Percentiles rank a stretch among this genome's conserved stretches.
These are phyloP conservation scores for Pogonus chalceus DNA, from an alignment of 1,140 invertebrate species.

Conservation along the genomic window DNA sequence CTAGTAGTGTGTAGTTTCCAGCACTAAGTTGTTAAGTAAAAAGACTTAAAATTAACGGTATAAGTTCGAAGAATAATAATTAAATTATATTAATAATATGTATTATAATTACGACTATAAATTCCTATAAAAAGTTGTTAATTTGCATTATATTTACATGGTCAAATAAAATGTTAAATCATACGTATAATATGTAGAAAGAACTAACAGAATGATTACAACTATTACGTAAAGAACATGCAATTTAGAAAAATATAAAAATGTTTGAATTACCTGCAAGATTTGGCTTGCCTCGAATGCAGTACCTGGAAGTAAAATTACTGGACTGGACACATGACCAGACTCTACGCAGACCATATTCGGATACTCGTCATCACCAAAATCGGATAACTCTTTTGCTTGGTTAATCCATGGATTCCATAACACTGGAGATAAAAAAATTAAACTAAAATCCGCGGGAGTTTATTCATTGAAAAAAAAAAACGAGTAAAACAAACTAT, in stretches of 20 bases:
- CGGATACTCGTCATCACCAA: conserved; percentile 89
- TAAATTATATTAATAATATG: too few species aligned
- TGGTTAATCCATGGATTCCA: conserved; percentile 96
- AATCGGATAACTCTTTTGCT: conserved; percentile 83
- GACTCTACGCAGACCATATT: conserved; percentile 94
- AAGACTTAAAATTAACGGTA: too few species aligned
- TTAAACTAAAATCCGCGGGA: background rate
- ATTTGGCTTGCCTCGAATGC: conserved; percentile 82
- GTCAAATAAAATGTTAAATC: too few species aligned
- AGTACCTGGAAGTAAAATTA: conserved; percentile 75
- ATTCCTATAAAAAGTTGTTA: too few species aligned
- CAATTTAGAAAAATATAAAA: background rate
- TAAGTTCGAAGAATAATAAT: too few species aligned
- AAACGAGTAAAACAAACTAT: background rate
- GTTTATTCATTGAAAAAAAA: background rate
- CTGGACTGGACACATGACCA: conserved; percentile 75
- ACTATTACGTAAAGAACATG: background rate
- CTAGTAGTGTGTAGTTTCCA: too few species aligned
- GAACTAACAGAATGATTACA: background rate
- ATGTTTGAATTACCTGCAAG: conserved; percentile 51
- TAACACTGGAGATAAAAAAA: conserved; percentile 51
- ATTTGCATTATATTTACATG: too few species aligned
- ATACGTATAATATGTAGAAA: background rate
- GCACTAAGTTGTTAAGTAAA: too few species aligned
- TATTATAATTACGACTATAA: too few species aligned